phyloP scores from a whole-genome alignment of 2,797 vertebrate species.

The Cheirogaleus major region DNA sequence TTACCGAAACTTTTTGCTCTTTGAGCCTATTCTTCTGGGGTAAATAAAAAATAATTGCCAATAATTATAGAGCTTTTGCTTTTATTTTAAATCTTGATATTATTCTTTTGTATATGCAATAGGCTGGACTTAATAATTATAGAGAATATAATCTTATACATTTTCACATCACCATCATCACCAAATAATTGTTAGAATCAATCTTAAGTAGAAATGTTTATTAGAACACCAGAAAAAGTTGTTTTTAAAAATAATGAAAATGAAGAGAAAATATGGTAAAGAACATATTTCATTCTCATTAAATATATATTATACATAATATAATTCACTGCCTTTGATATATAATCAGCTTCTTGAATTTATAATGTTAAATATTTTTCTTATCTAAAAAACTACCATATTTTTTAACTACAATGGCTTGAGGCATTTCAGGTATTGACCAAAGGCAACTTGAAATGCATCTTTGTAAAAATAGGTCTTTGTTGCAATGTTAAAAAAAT shows the following conservation, averaged over 20 bases:
- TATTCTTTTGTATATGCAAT: neutral
- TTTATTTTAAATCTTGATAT: constrained; percentile 13
- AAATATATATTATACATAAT: neutral
- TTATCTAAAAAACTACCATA: constrained; percentile 58
- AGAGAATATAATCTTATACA: neutral
- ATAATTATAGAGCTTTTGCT: neutral
- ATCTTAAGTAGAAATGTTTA: neutral
- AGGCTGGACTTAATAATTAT: neutral
- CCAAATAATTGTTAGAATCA: neutral
- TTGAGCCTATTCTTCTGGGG: neutral
- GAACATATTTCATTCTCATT: neutral
- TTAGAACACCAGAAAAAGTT: neutral
- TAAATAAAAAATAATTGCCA: neutral
- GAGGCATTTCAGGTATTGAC: constrained; percentile 14
- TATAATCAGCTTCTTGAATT: neutral
- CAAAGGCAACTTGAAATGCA: neutral
- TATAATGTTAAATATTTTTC: neutral
- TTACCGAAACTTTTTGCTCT: neutral
- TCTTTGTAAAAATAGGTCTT: constrained; percentile 44
- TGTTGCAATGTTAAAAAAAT: constrained; percentile 36
- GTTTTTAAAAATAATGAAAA: neutral
- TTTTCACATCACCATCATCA: neutral
- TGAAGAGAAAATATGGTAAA: neutral
- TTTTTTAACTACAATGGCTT: neutral
- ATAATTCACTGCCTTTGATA: neutral